A percentile compares a stretch with the other conserved stretches of the same genome.
These are phyloP conservation scores for Volucella bombylans DNA, from an alignment of 2,888 invertebrate species.

Conservation along the genomic window DNA sequence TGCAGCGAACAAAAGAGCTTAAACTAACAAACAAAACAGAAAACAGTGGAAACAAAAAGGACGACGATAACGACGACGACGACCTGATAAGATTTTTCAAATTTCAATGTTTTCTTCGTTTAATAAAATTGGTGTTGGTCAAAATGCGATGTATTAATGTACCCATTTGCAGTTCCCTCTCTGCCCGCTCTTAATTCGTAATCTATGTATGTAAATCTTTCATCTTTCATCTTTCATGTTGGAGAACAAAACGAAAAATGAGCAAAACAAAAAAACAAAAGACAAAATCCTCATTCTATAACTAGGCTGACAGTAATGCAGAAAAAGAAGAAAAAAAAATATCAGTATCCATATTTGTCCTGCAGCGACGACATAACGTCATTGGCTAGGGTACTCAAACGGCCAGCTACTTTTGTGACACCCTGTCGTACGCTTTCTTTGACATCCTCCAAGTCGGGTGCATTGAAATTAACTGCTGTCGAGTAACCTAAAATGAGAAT, in stretches of 20 bases:
- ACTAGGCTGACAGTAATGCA: constrained; percentile 27
- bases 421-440: constrained; percentile 98
- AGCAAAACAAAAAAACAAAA: not conserved
- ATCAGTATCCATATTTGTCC: constrained; percentile 88
- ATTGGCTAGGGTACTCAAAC: constrained; percentile 95
- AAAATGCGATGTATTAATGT: constrained; percentile 20
- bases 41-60: constrained; percentile 11
- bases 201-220: not conserved
- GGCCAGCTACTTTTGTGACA: constrained; percentile 98
- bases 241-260: constrained; percentile 17
- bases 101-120: not conserved
- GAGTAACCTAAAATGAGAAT: constrained; percentile 77
- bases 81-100: not conserved
- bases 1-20: constrained; percentile 25
- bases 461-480: constrained; percentile 82
- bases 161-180: constrained; percentile 9
- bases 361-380: constrained; percentile 97
- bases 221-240: constrained; percentile 23
- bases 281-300: constrained; percentile 1
- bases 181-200: constrained; percentile 3
- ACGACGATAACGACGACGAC: not conserved
- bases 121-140: constrained; percentile 47
- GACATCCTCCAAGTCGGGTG: constrained; percentile 96
- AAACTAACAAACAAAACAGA: constrained; percentile 26
- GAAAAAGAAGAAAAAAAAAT: constrained; percentile 67